phyloP scores from a whole-genome alignment of 1,140 invertebrate genomes.

The Pogonomyrmex barbatus region DNA sequence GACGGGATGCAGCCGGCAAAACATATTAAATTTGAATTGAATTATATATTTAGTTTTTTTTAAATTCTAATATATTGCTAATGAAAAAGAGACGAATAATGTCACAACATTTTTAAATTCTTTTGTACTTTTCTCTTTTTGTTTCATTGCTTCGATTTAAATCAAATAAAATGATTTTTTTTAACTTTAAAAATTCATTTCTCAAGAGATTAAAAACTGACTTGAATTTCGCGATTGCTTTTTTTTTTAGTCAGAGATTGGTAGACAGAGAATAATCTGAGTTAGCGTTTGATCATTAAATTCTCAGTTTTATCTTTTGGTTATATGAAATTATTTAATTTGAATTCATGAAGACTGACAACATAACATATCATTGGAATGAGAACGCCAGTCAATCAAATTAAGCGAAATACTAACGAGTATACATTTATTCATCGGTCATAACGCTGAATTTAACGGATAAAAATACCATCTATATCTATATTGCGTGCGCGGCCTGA shows the following conservation, averaged over 20 bases:
- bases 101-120: background rate
- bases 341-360: background rate
- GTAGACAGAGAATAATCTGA: background rate
- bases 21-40: background rate
- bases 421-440: background rate
- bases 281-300: background rate
- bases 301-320: background rate
- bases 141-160: background rate
- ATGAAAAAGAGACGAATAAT: background rate
- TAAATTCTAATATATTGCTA: background rate
- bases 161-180: background rate
- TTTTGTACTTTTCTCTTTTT: background rate
- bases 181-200: background rate
- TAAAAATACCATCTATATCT: constrained; percentile 8
- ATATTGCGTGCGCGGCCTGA: background rate
- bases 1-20: no score
- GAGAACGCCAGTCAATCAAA: background rate
- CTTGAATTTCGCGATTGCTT: background rate
- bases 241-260: background rate
- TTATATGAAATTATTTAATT: background rate
- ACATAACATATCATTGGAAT: background rate
- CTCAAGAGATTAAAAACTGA: background rate
- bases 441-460: background rate
- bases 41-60: background rate
- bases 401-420: background rate